Conservation (phyloP, 2,113 vertebrate genomes). For the Pantherophis guttatus region DNA sequence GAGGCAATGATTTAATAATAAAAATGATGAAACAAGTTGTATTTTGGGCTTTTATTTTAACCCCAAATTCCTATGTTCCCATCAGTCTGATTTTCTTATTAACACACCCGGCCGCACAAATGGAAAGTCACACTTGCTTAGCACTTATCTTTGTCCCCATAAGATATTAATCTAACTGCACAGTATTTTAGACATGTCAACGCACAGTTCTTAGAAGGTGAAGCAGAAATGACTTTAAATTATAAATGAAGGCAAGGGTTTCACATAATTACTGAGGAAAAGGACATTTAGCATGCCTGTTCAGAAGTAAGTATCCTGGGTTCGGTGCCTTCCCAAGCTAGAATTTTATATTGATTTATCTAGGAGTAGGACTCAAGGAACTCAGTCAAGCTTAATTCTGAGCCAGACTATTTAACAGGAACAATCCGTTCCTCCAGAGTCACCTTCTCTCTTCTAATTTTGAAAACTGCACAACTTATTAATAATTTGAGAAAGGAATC, state of each 20-base stretch:
- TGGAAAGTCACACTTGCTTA: background rate
- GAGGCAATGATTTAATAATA: background rate
- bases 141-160: background rate
- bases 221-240: slow-evolving; percentile 10
- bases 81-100: background rate
- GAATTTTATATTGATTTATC: background rate
- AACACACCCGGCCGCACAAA: background rate
- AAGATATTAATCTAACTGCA: background rate
- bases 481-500: background rate
- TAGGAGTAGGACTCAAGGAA: background rate
- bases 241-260: slow-evolving; percentile 3
- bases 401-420: background rate
- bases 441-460: background rate
- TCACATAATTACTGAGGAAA: background rate
- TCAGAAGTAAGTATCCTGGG: background rate
- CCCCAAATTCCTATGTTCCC: background rate
- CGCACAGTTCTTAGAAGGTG: background rate
- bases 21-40: background rate
- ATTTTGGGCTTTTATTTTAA: background rate
- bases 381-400: background rate
- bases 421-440: background rate
- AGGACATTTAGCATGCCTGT: background rate
- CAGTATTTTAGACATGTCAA: background rate
- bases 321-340: background rate
- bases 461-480: background rate